These are phyloP conservation scores for Grallaria varia DNA, from an alignment of 2,113 vertebrate species.

Conservation along the genomic window DNA sequence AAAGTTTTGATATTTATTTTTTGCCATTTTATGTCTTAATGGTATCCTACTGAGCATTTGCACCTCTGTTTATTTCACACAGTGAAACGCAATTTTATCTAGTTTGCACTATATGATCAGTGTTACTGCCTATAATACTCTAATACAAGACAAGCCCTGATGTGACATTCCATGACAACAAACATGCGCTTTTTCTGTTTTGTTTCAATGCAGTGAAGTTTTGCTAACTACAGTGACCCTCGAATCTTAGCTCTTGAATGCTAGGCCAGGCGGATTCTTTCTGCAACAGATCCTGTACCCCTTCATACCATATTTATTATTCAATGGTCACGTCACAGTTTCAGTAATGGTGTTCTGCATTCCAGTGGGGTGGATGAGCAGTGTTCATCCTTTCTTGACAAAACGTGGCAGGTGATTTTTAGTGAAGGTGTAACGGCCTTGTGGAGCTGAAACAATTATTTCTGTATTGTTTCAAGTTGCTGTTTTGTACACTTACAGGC, in stretches of 20 bases:
- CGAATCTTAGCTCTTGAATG: conserved; percentile 53
- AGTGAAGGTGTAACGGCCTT: conserved; percentile 29
- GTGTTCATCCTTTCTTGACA: conserved; percentile 55
- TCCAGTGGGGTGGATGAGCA: conserved; percentile 60
- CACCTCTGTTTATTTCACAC: conserved; percentile 90
- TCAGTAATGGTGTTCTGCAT: conserved; percentile 59
- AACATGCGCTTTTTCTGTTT: conserved; percentile 62
- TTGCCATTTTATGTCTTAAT: conserved; percentile 99
- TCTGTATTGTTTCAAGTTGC: conserved; percentile 49
- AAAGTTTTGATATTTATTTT: conserved; percentile 99
- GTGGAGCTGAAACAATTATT: conserved; percentile 45
- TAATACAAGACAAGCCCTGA: conserved; percentile 79
- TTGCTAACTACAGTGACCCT: conserved; percentile 68
- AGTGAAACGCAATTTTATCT: conserved; percentile 87
- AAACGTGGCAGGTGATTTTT: conserved; percentile 37
- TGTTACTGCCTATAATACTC: conserved; percentile 94
- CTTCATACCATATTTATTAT: conserved; percentile 56
- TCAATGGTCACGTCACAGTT: conserved; percentile 44
- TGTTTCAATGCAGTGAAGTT: conserved; percentile 70
- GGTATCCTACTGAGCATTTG: conserved; percentile 96
- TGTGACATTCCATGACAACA: conserved; percentile 79
- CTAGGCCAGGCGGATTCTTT: conserved; percentile 66
- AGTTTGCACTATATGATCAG: conserved; percentile 98
- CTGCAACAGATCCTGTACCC: conserved; percentile 58
- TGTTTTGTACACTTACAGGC: conserved; percentile 36